Evolutionary conservation across 2,888 invertebrate genomes (phyloP).

Genomic region (Melinaea marsaeus): DNA sequence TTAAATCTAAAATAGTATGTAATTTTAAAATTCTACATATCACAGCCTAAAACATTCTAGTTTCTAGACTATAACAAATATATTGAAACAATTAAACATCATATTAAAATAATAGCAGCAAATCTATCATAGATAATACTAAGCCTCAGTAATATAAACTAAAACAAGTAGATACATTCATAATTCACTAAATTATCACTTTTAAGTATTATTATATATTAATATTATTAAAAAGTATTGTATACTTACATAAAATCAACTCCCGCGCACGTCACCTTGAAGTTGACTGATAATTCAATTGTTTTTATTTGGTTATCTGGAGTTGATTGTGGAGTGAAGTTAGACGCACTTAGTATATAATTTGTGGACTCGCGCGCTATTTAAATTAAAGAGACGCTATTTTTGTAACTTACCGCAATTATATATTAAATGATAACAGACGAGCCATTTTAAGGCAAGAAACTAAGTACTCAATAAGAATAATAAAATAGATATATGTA

Average conservation of each 20-base stretch:
- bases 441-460: neutral
- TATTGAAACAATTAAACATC: no score
- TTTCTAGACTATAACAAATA: no score
- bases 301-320: neutral
- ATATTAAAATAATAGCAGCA: no score
- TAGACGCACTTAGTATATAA: constrained; percentile 5
- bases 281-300: constrained; percentile 13
- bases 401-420: constrained; percentile 9
- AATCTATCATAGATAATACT: no score
- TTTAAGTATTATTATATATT: neutral
- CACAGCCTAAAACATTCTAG: no score
- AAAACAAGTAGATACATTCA: no score
- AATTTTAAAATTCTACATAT: neutral
- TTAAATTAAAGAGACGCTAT: neutral
- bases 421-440: neutral
- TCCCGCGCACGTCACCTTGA: constrained; percentile 1
- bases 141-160: no score
- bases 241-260: neutral
- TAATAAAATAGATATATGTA: neutral
- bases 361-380: neutral
- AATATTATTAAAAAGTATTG: neutral
- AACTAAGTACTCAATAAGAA: neutral
- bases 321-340: constrained; percentile 5
- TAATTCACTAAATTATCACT: neutral
- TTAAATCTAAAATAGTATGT: neutral